Evolutionary conservation across 2,888 invertebrate genomes (phyloP).

Genomic region (Tinea semifulvella): DNA sequence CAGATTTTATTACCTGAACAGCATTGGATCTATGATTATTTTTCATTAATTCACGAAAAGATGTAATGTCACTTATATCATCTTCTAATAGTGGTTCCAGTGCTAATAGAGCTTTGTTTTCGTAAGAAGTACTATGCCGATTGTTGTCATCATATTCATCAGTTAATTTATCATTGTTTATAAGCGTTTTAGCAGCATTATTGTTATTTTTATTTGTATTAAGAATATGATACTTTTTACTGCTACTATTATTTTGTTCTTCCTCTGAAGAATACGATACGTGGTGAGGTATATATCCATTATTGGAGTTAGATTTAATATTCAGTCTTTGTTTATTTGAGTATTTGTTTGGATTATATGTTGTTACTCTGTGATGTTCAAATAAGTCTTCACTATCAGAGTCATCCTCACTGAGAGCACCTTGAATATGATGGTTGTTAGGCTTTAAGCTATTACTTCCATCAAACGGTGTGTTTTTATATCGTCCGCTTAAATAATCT

Average conservation of each 20-base stretch:
- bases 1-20: constrained; percentile 62
- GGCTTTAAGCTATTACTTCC: constrained; percentile 58
- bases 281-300: constrained; percentile 3
- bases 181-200: background rate
- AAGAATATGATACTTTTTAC: background rate
- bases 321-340: constrained; percentile 46
- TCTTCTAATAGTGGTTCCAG: constrained; percentile 68
- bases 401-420: constrained; percentile 44
- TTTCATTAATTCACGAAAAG: constrained; percentile 58
- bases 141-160: constrained; percentile 19
- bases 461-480: constrained; percentile 56
- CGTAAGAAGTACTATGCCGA: constrained; percentile 34
- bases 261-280: constrained; percentile 1
- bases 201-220: background rate
- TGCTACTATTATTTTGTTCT: background rate
- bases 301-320: constrained; percentile 40
- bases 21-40: constrained; percentile 55
- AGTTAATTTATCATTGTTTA: background rate
- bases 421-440: constrained; percentile 48
- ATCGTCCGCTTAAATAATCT: constrained; percentile 50
- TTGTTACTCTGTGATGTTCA: constrained; percentile 54
- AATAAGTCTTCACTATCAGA: constrained; percentile 51
- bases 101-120: constrained; percentile 60
- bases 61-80: constrained; percentile 58
- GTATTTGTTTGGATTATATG: constrained; percentile 53